phyloP scores from a whole-genome alignment of 2,888 invertebrate species.

The Rhimphoctona megacephalus region DNA sequence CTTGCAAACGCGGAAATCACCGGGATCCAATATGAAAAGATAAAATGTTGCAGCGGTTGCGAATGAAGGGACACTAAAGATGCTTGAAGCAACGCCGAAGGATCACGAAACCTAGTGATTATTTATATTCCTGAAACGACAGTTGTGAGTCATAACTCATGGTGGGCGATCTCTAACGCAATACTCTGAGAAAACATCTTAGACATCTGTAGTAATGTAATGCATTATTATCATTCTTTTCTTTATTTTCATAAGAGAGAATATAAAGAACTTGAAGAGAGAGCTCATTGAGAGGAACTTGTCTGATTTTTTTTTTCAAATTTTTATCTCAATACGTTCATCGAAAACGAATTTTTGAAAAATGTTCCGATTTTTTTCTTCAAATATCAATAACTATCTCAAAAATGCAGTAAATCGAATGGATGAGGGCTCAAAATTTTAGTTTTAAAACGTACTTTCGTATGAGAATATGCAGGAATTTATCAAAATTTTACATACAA shows the following conservation, averaged over 20 bases:
- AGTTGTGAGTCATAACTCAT: constrained; percentile 63
- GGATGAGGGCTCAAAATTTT: no score
- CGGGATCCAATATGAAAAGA: not conserved
- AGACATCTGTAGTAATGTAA: constrained; percentile 19
- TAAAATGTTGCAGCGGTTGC: not conserved
- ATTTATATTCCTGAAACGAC: constrained; percentile 54
- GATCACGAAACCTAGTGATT: constrained; percentile 46
- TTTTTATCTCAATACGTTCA: no score
- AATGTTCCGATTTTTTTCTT: no score
- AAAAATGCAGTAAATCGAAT: no score
- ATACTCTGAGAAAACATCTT: constrained; percentile 13
- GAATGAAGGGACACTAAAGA: not conserved
- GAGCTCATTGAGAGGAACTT: no score
- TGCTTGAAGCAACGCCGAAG: constrained; percentile 1
- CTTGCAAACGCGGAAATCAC: constrained; percentile 37
- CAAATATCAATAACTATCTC: no score
- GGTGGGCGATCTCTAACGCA: constrained; percentile 27
- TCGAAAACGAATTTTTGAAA: no score
- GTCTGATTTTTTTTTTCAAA: no score
- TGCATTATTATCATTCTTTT: not conserved
- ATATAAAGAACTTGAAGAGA: no score
- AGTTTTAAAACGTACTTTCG: no score
- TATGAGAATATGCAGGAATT: no score
- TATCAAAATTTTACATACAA: no score
- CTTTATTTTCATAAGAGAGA: not conserved